Percentiles rank a stretch among this genome's conserved stretches.
These are phyloP conservation scores for Drosophila acutilabella DNA, from an alignment of 2,888 invertebrate species.

Conservation along the genomic window DNA sequence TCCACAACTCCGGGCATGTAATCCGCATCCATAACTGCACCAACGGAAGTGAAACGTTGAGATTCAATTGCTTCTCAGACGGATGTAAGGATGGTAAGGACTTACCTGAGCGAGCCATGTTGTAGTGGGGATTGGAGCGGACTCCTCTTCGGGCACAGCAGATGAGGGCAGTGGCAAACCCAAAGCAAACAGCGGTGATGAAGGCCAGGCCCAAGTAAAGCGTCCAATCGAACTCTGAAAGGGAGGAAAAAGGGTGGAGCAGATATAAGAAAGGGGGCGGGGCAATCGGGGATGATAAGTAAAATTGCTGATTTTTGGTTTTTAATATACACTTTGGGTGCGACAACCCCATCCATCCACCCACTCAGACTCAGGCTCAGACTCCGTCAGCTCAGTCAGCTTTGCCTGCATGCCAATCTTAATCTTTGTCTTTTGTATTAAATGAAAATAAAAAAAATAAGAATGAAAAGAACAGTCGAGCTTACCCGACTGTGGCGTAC, in stretches of 20 bases:
- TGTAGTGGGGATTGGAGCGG: slow-evolving; percentile 83
- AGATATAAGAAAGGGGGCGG: neutral
- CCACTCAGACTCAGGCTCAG: too few relatives aligned
- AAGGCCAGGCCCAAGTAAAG: slow-evolving; percentile 84
- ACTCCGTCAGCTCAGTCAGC: neutral
- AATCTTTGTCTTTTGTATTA: slow-evolving; percentile 81
- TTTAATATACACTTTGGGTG: slow-evolving; percentile 53
- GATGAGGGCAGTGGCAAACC: slow-evolving; percentile 83
- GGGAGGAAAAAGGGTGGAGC: neutral
- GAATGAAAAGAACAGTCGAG: too few relatives aligned
- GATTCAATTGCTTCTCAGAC: slow-evolving; percentile 55
- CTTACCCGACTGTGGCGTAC: too few relatives aligned
- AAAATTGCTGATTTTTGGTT: slow-evolving; percentile 68
- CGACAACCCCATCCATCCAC: neutral
- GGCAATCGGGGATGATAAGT: slow-evolving; percentile 24
- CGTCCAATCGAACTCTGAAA: slow-evolving; percentile 84
- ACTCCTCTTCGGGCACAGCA: slow-evolving; percentile 83
- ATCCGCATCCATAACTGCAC: slow-evolving; percentile 93
- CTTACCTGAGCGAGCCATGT: slow-evolving; percentile 84
- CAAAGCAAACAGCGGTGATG: slow-evolving; percentile 83
- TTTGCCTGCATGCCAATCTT: slow-evolving; percentile 61
- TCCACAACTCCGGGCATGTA: slow-evolving; percentile 92
- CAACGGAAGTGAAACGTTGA: slow-evolving; percentile 27
- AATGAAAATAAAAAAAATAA: slow-evolving; percentile 33
- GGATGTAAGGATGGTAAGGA: slow-evolving; percentile 4